phyloP scores from a whole-genome alignment of 2,888 invertebrate genomes.

The Arge pagana region DNA sequence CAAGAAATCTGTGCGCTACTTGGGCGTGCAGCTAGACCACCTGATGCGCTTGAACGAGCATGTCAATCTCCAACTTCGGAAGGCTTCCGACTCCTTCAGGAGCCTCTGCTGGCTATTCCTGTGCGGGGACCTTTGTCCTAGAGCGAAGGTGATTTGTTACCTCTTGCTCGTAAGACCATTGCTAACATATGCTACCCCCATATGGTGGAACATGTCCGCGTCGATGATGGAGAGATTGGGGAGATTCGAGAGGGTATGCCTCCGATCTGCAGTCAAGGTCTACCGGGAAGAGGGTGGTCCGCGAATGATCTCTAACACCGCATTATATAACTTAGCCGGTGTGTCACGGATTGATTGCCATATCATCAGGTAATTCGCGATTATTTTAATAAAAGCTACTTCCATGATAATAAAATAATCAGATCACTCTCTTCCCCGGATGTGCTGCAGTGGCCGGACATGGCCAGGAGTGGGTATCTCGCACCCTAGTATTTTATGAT shows the following conservation, averaged over 20 bases:
- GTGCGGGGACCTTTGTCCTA: conserved; percentile 4
- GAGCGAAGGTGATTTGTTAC: conserved; percentile 26
- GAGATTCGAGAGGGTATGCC: conserved; percentile 24
- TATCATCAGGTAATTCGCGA: too few species aligned
- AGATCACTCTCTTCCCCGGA: too few species aligned
- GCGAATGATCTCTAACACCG: too few species aligned
- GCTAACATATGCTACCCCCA: conserved; percentile 11
- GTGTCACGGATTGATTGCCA: too few species aligned
- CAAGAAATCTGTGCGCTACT: conserved; percentile 1
- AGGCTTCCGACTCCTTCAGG: conserved; percentile 4
- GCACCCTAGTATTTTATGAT: background rate
- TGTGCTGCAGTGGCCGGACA: too few species aligned
- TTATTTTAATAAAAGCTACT: too few species aligned
- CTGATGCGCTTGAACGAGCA: conserved; percentile 12
- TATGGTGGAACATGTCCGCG: conserved; percentile 20
- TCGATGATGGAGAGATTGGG: conserved; percentile 20
- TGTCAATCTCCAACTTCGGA: conserved; percentile 5
- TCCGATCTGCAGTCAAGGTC: too few species aligned
- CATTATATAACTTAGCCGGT: too few species aligned
- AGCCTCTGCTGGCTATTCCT: background rate
- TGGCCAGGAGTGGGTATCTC: background rate
- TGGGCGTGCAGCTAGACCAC: conserved; percentile 11
- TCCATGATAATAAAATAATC: too few species aligned
- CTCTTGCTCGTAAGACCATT: conserved; percentile 14
- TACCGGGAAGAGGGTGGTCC: too few species aligned